Base-by-base conservation (phyloP, 2,113 vertebrate species). In the Erpornis zantholeuca region DNA sequence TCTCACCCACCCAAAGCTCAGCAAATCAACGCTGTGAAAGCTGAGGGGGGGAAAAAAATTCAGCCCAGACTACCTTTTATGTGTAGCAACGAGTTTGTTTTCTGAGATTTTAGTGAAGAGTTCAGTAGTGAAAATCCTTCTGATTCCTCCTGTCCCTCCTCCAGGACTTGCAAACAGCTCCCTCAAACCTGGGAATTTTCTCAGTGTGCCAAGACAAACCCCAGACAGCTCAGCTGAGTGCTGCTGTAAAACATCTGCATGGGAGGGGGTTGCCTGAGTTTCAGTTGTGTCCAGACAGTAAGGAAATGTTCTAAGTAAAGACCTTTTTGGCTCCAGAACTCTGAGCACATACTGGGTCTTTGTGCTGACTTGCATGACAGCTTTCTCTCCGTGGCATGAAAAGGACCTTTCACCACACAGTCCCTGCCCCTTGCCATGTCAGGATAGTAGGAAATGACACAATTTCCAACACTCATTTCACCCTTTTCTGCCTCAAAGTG, bases 401-500 rank as follows among this genome's bases (percentile, higher is more conserved):
- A 97, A 93, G 80, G 45, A 57, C 73, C 82, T 95, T 96, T 97
- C 82, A 95, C 28, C 59, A 68, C 59, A 29, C 25, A 61, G 64
- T 29, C 54, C 40, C 71, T 92, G 90, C 68, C 64, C 75, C 42
- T 84, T 9, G 5, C 19, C 3, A 25, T 18, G 60, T 64, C 71
- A 76, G 72, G 82, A 40, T 5, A 38, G 33, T 15, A 76, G 89
- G 68, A 88, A 93, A 56, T 79, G 36, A 81, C 79, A 86, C 44
- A 1, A 69, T 29, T 71, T 56, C 61, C 84, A 93, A 25, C 29
- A 17, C 33, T 15, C 22, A 1, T 85, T 95, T 92, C 52, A 80
- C 36, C 31, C 6, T 69, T 53, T 90, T 66, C 84, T 92, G 44
- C 57, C 63, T 80, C n/a, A 92, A 92, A 94, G 27, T 7, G 2